These are phyloP conservation scores for Corythornis cristatus DNA, from an alignment of 2,113 vertebrate genomes.

Conservation along the genomic window DNA sequence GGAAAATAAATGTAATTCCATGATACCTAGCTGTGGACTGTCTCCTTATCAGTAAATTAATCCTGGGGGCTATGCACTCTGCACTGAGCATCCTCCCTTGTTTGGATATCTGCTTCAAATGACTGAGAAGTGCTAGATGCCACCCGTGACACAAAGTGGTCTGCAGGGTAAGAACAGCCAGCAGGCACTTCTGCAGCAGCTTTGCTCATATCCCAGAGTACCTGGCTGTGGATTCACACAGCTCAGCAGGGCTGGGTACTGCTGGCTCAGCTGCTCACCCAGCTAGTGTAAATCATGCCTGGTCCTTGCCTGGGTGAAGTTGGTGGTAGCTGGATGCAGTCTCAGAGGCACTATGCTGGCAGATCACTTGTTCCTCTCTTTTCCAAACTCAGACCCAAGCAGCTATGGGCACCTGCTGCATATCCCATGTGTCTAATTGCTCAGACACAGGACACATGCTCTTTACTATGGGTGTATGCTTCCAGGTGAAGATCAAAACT, in stretches of 20 bases:
- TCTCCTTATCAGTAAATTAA: neutral
- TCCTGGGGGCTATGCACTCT: neutral
- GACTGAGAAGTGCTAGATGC: accelerated
- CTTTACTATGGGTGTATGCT: neutral
- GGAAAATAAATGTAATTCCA: neutral
- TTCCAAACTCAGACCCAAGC: neutral
- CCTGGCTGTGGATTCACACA: neutral
- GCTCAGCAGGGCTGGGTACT: neutral
- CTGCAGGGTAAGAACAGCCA: neutral
- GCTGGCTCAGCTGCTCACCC: accelerated
- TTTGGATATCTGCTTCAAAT: neutral
- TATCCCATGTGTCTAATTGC: neutral
- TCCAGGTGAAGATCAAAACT: neutral
- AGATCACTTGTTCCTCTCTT: neutral
- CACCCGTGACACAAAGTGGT: neutral
- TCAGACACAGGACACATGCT: neutral
- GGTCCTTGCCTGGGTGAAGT: accelerated
- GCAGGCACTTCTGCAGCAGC: neutral
- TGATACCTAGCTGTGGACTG: too few species aligned
- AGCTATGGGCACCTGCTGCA: neutral
- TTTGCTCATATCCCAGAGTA: neutral
- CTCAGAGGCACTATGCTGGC: neutral
- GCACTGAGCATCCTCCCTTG: neutral
- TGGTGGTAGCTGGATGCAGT: neutral
- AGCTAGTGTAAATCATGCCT: neutral